Evolutionary conservation across 2,113 vertebrate species (phyloP), one percentile per base, ranked within the genome.

Genomic region (Procavia capensis): DNA sequence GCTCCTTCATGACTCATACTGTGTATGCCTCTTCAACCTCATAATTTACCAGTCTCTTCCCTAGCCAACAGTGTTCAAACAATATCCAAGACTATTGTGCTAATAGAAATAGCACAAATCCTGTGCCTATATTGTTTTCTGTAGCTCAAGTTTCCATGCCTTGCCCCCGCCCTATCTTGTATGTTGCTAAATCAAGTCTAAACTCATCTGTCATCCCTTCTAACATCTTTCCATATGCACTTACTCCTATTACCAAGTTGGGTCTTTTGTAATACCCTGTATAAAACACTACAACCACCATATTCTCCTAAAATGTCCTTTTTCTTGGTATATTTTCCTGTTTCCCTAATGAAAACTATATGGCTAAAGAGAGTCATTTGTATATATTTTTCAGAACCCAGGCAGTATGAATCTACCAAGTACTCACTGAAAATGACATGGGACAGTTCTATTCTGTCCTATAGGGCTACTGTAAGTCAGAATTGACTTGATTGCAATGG

Each of bases 101-200:
- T 25, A 59, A 22, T 8, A 57, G 41, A 74, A 16, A 34, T 45
- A 86, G 6, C 45, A 7, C 14, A 3, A 39, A 79, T 64, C 22
- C 10, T n/a, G 9, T 0, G 9, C 29, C 20, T 27, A 16, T n/a
- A 20, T 31, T 66, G 2, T 61, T 57, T 20, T 34, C 6, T 72
- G 17, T 2, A 75, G 25, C 4, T 61, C 34, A 14, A 36, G 6
- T 4, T 59, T 9, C 39, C 24, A 27, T 61, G 29, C 5, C 34
- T 9, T 82, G 22, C 19, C 6, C 1, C 0, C 25, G 47, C 16
- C 1, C 1, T 54, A 0, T 41, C 31, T 27, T 57, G 54, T 54
- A 31, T 88, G 6, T 63, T 78, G 22, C 63, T 74, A 86, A 76
- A 57, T 50, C 64, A 70, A 54, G 47, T 88, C 25, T 88, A 22